Evolutionary conservation across 2,113 vertebrate genomes (phyloP), one percentile per base, ranked within the genome.

Genomic region (Barnardius zonarius): DNA sequence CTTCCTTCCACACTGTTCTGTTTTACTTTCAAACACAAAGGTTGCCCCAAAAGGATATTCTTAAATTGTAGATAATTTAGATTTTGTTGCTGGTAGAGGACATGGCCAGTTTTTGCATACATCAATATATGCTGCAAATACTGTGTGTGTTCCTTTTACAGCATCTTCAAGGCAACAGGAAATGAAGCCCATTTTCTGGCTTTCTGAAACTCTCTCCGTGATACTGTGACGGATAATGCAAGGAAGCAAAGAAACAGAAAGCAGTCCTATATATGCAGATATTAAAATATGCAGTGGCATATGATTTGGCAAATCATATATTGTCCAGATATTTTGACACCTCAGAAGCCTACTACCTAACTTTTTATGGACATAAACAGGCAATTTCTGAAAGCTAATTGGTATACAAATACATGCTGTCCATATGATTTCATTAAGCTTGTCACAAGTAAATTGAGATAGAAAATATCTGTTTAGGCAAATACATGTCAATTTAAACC

Each of bases 401-500:
- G 31, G 17, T 63, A 77, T 52, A 61, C 43, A 59, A 69, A 23
- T 69, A 17, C 17, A 20, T 0, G 0, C 69, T 43, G 57, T 84
- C 52, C n/a, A 17, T 74, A 23, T 33, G 19, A 87, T 68, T 76
- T 94, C 66, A 83, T 92, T 85, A 91, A 91, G 33, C 33, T 88
- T 94, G 76, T 76, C 81, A 96, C 35, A 63, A 51, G 54, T 51
- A 92, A 95, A 93, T 86, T 96, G 69, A 95, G 67, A 95, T 83
- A 80, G 91, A 96, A 96, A 92, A 92, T 90, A 63, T 85, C 43
- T 82, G 11, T 95, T 94, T 94, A 90, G 66, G 37, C 37, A 76
- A 94, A 86, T 83, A 55, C 23, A 63, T 86, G 96, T 96, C 63
- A 86, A 91, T 94, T 88, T 95, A 88, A 86, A 89, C 41, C 46